Evolutionary conservation across 2,888 invertebrate genomes (phyloP), one percentile per base, ranked within the genome.

Genomic region (Stegana nigrithorax): DNA sequence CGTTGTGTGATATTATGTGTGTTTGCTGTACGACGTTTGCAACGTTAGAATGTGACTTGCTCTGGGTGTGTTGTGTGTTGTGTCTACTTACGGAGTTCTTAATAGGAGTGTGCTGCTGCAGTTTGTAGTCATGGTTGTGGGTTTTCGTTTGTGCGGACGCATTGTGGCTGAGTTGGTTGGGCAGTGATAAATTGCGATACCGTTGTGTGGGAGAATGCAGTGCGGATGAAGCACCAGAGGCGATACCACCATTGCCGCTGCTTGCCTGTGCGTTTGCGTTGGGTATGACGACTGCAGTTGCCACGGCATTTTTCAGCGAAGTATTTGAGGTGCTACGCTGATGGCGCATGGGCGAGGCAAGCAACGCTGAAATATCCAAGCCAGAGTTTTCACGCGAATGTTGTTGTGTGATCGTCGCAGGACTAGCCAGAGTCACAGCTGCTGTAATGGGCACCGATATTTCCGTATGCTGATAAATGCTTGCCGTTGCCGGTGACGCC

Each of bases 131-230:
- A 61, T 70, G 71, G 6, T 61, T 29, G 2, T 71, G 71, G 62
- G 72, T 73, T 32, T 71, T 65, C 4, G 75, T 69, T 25, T 68
- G 71, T 45, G 69, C 58, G 1, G 79, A 75, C 25, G 70, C 61
- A 51, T 73, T 69, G n/a, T n/a, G n/a, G 63, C 69, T 73, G 17
- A 81, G 65, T 55, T 83, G 83, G 62, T 75, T 83, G 61, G 85
- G 83, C 67, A 85, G 69, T n/a, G 85, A 85, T 12, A 83, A 65
- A 68, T 85, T 85, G 25, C 84, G 73, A 73, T 76, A 85, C n/a
- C 85, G 80, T 62, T 84, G 84, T 27, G 81, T 80, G 19, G 84
- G 75, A 14, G 73, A 74, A 27, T 70, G 70, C 5, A 71, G 51
- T 19, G 45, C 56, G 47, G 8, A 59, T 59, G 14, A 36, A 50